Conservation (phyloP, 2,888 invertebrate genomes). For the Drosophila affinis region DNA sequence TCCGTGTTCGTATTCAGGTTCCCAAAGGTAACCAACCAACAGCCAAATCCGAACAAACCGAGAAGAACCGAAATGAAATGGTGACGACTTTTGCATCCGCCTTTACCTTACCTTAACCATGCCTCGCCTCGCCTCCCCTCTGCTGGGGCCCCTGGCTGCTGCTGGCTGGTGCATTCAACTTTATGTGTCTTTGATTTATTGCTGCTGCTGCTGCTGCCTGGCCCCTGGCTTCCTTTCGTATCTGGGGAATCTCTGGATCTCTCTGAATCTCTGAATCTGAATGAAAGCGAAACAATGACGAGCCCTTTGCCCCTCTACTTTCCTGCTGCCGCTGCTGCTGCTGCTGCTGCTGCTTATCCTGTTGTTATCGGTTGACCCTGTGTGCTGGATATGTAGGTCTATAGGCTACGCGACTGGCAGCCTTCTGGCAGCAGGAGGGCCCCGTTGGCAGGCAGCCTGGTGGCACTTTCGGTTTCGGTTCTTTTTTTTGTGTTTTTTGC, state of each 20-base stretch:
- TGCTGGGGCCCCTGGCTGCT: background rate
- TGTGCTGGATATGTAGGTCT: conserved; percentile 75
- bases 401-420: conserved; percentile 64
- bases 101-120: conserved; percentile 21
- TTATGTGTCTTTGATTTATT: conserved; percentile 78
- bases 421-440: background rate
- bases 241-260: conserved; percentile 39
- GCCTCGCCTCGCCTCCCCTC: too few species aligned
- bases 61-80: background rate
- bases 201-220: conserved; percentile 48
- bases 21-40: conserved; percentile 45
- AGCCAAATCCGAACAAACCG: too few species aligned
- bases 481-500: conserved; percentile 75
- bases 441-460: too few species aligned
- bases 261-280: conserved; percentile 41
- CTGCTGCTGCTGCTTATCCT: conserved; percentile 6
- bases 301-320: conserved; percentile 38
- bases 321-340: conserved; percentile 1
- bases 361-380: conserved; percentile 26
- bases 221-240: conserved; percentile 37
- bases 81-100: conserved; percentile 76
- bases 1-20: conserved; percentile 49
- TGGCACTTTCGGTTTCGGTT: conserved; percentile 80
- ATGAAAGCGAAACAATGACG: conserved; percentile 81
- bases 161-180: conserved; percentile 71